These are phyloP conservation scores for Pogonomyrmex barbatus DNA, from an alignment of 1,140 invertebrate species.

Conservation along the genomic window DNA sequence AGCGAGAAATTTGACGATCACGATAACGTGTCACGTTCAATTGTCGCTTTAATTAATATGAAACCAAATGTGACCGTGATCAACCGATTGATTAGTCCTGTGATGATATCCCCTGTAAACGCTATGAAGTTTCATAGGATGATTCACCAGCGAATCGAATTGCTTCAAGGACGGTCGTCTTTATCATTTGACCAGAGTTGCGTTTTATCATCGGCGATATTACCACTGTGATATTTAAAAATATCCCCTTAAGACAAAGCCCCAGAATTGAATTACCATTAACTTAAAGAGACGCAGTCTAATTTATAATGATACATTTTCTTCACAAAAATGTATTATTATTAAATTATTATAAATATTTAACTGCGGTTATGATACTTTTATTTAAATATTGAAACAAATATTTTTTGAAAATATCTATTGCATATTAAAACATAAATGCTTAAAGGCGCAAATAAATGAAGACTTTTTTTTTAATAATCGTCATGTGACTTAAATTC, in stretches of 20 bases:
- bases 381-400: background rate
- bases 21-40: constrained; percentile 44
- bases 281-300: background rate
- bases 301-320: no score
- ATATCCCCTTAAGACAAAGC: constrained; percentile 14
- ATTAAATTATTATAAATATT: background rate
- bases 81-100: constrained; percentile 40
- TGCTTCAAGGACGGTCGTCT: constrained; percentile 61
- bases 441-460: constrained; percentile 26
- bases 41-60: constrained; percentile 55
- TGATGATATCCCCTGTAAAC: constrained; percentile 50
- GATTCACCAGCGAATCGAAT: constrained; percentile 66
- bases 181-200: constrained; percentile 65
- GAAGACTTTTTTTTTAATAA: constrained; percentile 19
- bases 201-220: constrained; percentile 45
- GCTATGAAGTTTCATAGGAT: constrained; percentile 30
- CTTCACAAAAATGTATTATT: background rate
- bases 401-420: background rate
- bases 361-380: background rate
- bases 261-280: background rate
- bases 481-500: background rate
- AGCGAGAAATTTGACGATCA: constrained; percentile 5
- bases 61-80: constrained; percentile 34
- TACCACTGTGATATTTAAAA: background rate
- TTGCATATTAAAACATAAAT: background rate